These are phyloP conservation scores for Galaxea fascicularis DNA, from an alignment of 92 coral and sea anemone species.

Conservation along the genomic window DNA sequence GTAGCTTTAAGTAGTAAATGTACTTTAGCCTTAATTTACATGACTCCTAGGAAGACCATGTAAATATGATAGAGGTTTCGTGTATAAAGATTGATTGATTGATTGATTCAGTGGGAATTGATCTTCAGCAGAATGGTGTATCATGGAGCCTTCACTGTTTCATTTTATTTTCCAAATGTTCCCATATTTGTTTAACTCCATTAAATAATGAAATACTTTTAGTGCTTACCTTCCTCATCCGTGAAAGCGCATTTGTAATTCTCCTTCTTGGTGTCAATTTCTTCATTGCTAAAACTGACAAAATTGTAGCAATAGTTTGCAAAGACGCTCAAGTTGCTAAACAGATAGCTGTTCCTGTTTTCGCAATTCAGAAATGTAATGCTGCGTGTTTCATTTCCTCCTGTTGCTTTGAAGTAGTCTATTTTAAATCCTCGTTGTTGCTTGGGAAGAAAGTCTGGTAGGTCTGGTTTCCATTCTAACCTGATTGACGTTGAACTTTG, in stretches of 20 bases:
- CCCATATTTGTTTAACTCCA: too few relatives aligned
- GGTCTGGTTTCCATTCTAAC: slow-evolving; percentile 1
- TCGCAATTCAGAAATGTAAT: slow-evolving; percentile 5
- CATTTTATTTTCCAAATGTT: too few relatives aligned
- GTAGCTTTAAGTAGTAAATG: too few relatives aligned
- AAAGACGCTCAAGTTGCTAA: slow-evolving; percentile 18
- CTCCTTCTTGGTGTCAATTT: slow-evolving; percentile 4
- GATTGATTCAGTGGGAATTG: too few relatives aligned
- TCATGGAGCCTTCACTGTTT: too few relatives aligned
- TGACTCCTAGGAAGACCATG: too few relatives aligned
- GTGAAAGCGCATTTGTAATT: slow-evolving; percentile 41
- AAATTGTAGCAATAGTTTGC: slow-evolving; percentile 26
- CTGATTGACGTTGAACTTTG: slow-evolving; percentile 32
- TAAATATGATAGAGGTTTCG: too few relatives aligned
- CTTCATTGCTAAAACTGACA: not conserved
- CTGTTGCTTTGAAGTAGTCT: slow-evolving; percentile 4
- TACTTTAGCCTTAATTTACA: too few relatives aligned
- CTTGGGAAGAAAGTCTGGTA: slow-evolving; percentile 11
- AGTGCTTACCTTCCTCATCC: slow-evolving; percentile 53
- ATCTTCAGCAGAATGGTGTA: too few relatives aligned
- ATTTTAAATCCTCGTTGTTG: slow-evolving; percentile 9
- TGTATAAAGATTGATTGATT: too few relatives aligned
- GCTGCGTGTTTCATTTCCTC: too few relatives aligned
- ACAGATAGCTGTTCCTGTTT: not conserved
- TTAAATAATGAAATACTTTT: not conserved